A percentile compares a stretch with the other conserved stretches of the same genome.
Evolutionary conservation across 2,113 vertebrate species (phyloP).

Genomic region (Heterochromis multidens): DNA sequence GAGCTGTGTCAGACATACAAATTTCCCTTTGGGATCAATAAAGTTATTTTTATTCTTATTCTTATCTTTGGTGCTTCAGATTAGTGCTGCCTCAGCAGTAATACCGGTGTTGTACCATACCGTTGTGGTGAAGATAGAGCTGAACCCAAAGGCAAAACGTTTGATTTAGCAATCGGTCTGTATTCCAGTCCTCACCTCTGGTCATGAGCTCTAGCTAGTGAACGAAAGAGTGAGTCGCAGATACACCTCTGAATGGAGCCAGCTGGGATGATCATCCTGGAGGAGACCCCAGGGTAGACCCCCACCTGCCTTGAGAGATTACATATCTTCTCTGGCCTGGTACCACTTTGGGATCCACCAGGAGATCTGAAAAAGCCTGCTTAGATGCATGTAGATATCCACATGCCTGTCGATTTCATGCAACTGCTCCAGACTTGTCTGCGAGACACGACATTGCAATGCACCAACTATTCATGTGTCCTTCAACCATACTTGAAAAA

Average conservation of each 20-base stretch:
- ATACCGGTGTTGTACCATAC: not conserved
- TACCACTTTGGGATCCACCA: not conserved
- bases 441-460: not conserved
- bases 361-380: not conserved
- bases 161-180: not conserved
- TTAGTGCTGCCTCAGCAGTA: not conserved
- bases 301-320: not conserved
- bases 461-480: rapidly evolving
- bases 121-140: not conserved
- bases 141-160: not conserved
- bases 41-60: too few species aligned
- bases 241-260: not conserved
- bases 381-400: not conserved
- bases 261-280: not conserved
- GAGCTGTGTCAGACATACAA: too few species aligned
- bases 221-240: not conserved
- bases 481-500: not conserved
- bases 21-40: too few species aligned
- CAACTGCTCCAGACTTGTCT: not conserved
- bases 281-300: not conserved
- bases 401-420: rapidly evolving
- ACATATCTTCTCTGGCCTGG: not conserved
- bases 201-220: not conserved
- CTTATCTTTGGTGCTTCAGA: not conserved
- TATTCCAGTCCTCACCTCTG: not conserved